Conservation (phyloP, 2,797 vertebrate species). For the Hydrocynus forskahlii region DNA sequence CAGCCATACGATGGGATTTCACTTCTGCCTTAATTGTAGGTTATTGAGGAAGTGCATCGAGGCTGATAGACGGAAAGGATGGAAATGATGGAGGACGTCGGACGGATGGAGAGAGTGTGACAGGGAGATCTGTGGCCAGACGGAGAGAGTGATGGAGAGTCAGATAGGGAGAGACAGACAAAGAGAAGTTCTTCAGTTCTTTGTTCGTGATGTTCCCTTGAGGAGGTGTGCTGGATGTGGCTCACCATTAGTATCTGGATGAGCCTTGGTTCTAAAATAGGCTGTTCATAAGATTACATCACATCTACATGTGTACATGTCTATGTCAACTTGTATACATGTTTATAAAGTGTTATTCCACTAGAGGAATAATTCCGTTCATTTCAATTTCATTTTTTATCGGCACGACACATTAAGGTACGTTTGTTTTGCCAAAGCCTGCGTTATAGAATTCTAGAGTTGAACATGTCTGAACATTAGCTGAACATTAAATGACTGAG, state of each 20-base stretch:
- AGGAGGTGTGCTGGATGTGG: not conserved
- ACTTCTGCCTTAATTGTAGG: slow-evolving; percentile 41
- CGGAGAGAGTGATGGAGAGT: slow-evolving; percentile 3
- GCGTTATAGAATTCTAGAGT: too few species aligned
- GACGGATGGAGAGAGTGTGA: not conserved
- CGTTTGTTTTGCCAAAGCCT: too few species aligned
- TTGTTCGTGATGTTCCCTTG: too few species aligned
- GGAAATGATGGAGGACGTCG: slow-evolving; percentile 16
- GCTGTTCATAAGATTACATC: not conserved
- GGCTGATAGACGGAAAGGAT: slow-evolving; percentile 26
- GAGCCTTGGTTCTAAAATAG: not conserved
- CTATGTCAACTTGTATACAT: too few species aligned
- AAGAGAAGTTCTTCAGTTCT: not conserved
- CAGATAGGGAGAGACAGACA: not conserved
- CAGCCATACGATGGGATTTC: slow-evolving; percentile 43
- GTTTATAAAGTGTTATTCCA: too few species aligned
- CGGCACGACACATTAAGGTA: too few species aligned
- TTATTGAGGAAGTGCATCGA: slow-evolving; percentile 33
- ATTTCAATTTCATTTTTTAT: too few species aligned
- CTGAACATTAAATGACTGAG: too few species aligned
- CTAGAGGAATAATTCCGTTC: too few species aligned
- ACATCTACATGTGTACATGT: too few species aligned
- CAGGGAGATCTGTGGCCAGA: not conserved
- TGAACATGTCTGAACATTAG: too few species aligned
- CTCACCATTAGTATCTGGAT: not conserved